Conservation (phyloP, 2,113 vertebrate genomes). For the Siphamia tubifer region DNA sequence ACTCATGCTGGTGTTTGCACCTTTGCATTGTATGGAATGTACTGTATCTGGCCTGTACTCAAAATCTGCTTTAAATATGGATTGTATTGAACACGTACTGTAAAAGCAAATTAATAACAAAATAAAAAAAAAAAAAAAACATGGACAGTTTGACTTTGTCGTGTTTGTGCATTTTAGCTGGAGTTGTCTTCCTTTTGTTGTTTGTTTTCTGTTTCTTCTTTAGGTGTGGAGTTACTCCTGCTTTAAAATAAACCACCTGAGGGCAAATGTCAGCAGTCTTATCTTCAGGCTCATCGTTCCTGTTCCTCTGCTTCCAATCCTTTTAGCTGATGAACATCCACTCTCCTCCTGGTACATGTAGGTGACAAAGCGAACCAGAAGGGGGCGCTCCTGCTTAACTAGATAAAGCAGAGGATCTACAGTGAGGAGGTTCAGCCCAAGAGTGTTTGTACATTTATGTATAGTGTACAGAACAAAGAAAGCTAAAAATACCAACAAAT, state of each 20-base stretch:
- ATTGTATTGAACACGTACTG: not conserved
- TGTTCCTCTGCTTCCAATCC: not conserved
- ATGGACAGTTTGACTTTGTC: too few species aligned
- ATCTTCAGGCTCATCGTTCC: not conserved
- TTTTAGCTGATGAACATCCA: not conserved
- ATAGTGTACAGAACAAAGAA: not conserved
- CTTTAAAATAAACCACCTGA: not conserved
- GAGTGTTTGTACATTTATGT: not conserved
- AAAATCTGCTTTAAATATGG: not conserved
- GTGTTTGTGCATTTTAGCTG: not conserved
- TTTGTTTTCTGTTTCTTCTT: not conserved
- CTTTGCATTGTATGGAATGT: not conserved
- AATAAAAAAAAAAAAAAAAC: too few species aligned
- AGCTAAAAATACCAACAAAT: accelerated
- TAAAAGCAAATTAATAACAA: not conserved
- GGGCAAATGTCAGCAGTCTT: not conserved
- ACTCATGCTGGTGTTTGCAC: not conserved
- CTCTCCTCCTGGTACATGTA: not conserved
- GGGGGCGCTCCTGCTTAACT: constrained; percentile 28
- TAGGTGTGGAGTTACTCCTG: not conserved
- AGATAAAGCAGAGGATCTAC: not conserved
- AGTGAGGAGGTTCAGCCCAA: not conserved
- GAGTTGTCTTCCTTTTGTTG: not conserved
- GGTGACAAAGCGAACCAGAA: not conserved
- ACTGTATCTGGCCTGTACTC: not conserved